Conservation (phyloP, 2,797 vertebrate species). For the Momotus momota region DNA sequence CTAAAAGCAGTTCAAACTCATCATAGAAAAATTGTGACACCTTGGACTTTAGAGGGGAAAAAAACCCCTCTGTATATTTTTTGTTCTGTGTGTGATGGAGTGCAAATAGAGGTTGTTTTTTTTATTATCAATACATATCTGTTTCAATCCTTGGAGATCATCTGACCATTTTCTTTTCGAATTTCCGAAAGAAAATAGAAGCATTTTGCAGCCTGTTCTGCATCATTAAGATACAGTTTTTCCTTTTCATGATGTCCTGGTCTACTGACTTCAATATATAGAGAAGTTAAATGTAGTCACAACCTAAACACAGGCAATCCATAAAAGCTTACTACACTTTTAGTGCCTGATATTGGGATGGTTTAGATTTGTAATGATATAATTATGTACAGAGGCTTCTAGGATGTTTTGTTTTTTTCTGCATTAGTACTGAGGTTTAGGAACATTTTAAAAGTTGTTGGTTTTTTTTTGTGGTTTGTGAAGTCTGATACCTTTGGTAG, state of each 20-base stretch:
- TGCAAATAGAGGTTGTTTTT: background rate
- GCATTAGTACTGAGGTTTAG: background rate
- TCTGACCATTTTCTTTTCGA: background rate
- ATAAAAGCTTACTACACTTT: background rate
- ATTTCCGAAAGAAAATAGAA: background rate
- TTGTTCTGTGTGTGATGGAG: background rate
- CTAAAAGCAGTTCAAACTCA: background rate
- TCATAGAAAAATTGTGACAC: background rate
- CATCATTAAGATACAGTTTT: background rate
- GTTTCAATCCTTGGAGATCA: background rate
- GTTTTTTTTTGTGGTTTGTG: background rate
- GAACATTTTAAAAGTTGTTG: background rate
- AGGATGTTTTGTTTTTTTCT: background rate
- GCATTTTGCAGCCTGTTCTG: background rate
- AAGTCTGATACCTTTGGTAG: background rate
- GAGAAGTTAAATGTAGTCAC: background rate
- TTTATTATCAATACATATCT: background rate
- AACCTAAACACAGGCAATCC: background rate
- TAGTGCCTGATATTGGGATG: rapidly evolving
- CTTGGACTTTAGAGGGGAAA: background rate
- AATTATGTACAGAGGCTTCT: background rate
- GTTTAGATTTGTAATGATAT: background rate
- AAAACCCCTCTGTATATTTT: background rate
- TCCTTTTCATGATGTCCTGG: background rate
- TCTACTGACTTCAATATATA: background rate